phyloP scores from a whole-genome alignment of 2,888 invertebrate genomes.

The Rotaria socialis region DNA sequence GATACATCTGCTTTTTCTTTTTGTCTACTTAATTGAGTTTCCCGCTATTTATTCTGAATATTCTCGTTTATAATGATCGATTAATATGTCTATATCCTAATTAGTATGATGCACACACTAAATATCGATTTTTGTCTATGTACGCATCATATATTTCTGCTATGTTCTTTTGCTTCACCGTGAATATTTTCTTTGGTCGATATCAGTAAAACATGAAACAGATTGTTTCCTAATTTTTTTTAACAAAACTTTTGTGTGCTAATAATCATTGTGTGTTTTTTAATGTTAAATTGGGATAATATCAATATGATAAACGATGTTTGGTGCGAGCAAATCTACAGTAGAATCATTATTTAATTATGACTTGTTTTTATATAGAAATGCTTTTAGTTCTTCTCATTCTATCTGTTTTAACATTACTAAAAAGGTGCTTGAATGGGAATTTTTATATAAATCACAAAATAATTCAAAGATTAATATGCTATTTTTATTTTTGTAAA shows the following conservation, averaged over 20 bases:
- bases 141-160: neutral
- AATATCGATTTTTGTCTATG: neutral
- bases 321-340: neutral
- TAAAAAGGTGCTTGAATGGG: too few relatives aligned
- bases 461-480: too few relatives aligned
- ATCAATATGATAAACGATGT: neutral
- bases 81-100: neutral
- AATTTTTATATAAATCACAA: too few relatives aligned
- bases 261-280: neutral
- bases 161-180: neutral
- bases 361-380: too few relatives aligned
- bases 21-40: neutral
- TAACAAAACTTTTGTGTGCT: neutral
- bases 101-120: neutral
- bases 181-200: neutral
- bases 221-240: too few relatives aligned
- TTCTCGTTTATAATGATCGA: neutral
- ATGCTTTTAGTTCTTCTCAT: too few relatives aligned
- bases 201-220: too few relatives aligned
- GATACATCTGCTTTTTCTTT: constrained; percentile 3
- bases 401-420: too few relatives aligned
- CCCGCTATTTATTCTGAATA: neutral
- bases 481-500: too few relatives aligned
- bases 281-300: neutral
- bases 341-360: too few relatives aligned